Conservation (phyloP, 2,797 vertebrate genomes). For the Tauraco hartlaubi region DNA sequence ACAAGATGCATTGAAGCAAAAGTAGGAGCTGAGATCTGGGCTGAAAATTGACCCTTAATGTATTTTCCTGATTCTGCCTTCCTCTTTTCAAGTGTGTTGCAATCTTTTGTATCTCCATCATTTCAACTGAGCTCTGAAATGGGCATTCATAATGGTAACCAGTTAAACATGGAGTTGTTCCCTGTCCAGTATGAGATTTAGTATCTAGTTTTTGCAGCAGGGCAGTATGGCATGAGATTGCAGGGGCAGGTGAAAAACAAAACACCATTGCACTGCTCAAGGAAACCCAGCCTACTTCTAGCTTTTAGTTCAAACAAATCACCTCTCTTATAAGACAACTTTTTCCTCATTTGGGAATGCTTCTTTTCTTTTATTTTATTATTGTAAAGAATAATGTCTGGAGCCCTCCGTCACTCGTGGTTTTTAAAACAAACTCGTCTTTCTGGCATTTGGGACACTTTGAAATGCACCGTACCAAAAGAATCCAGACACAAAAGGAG, state of each 20-base stretch:
- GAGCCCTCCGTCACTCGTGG: neutral
- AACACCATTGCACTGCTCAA: neutral
- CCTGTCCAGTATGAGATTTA: neutral
- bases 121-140: neutral
- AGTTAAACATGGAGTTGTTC: neutral
- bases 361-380: neutral
- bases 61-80: neutral
- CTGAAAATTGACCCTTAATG: neutral
- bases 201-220: conserved; percentile 33
- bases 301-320: conserved; percentile 10
- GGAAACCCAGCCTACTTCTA: conserved; percentile 21
- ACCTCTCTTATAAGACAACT: neutral
- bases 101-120: neutral
- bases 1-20: neutral
- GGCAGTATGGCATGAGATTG: neutral
- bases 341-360: neutral
- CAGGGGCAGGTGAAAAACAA: neutral
- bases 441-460: neutral
- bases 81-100: neutral
- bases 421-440: neutral
- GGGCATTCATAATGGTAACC: neutral
- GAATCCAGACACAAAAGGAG: neutral
- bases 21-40: neutral
- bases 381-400: neutral
- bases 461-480: neutral